Percentiles rank a stretch among this genome's conserved stretches.
These are phyloP conservation scores for Hipposideros larvatus DNA, from an alignment of 2,797 vertebrate genomes.

Conservation along the genomic window DNA sequence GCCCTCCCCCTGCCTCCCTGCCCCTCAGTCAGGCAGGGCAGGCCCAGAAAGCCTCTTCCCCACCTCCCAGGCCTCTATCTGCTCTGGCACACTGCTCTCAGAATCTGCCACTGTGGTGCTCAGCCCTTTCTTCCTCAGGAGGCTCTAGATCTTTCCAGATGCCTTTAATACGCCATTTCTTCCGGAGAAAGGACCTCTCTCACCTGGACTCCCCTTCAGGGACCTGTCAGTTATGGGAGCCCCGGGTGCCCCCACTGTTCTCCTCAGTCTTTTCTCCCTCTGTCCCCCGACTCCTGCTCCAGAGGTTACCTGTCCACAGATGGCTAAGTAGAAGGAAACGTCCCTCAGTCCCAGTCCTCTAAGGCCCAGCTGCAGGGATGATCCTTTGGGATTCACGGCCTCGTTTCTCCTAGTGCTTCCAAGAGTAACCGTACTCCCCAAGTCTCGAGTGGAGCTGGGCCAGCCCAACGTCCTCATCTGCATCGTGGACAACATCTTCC, in stretches of 20 bases:
- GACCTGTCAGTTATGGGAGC: background rate
- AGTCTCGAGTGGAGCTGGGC: slow-evolving; percentile 52
- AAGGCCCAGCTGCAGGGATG: background rate
- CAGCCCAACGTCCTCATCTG: slow-evolving; percentile 84
- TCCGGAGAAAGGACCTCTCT: background rate
- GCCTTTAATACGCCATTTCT: background rate
- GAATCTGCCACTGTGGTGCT: background rate
- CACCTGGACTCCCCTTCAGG: background rate
- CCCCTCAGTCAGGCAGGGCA: background rate
- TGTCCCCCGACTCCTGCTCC: background rate
- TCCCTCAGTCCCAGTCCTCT: background rate
- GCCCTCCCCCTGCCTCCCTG: background rate
- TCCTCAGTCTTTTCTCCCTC: background rate
- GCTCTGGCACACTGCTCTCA: background rate
- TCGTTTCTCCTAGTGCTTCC: slow-evolving; percentile 69
- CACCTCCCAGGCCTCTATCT: background rate
- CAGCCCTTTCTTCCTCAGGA: background rate
- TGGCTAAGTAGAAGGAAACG: background rate
- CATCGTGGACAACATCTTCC: slow-evolving; percentile 81
- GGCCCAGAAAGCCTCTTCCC: background rate
- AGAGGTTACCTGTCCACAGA: background rate
- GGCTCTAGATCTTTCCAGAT: background rate
- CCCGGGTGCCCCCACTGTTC: too few relatives aligned
- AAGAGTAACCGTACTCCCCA: slow-evolving; percentile 48
- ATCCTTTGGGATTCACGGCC: background rate